These are phyloP conservation scores for Notoglanidium macrostoma DNA, from an alignment of 2,797 vertebrate genomes.

Conservation along the genomic window DNA sequence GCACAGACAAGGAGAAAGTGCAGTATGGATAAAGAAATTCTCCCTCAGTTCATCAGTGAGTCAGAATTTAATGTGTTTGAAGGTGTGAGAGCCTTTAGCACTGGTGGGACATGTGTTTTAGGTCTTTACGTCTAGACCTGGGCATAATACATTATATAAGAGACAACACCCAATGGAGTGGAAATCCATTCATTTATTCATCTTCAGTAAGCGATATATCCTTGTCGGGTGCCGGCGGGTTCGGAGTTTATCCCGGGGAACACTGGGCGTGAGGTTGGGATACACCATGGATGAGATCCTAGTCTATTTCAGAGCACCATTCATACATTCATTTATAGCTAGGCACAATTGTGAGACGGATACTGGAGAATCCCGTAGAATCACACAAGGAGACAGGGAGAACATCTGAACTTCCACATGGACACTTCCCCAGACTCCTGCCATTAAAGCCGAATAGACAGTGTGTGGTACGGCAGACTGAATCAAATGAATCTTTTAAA, in stretches of 20 bases:
- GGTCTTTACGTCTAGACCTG: not conserved
- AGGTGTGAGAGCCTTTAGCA: constrained; percentile 22
- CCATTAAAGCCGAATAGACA: not conserved
- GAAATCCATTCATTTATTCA: not conserved
- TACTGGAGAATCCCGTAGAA: not conserved
- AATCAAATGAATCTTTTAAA: not conserved
- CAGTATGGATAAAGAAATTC: constrained; percentile 17
- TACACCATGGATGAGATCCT: not conserved
- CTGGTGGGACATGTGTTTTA: not conserved
- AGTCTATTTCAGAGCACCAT: not conserved
- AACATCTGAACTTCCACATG: too few relatives aligned
- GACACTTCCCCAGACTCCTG: not conserved
- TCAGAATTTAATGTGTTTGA: constrained; percentile 24
- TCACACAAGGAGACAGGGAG: not conserved
- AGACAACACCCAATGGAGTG: not conserved
- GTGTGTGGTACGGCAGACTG: not conserved
- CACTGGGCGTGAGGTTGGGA: not conserved
- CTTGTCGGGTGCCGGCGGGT: not conserved
- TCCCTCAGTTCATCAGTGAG: constrained; percentile 20
- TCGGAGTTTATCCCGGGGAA: not conserved
- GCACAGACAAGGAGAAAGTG: constrained; percentile 3
- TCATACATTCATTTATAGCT: not conserved
- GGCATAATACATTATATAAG: not conserved
- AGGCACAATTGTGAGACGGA: not conserved
- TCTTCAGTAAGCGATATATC: not conserved